phyloP scores from a whole-genome alignment of 2,113 vertebrate genomes.

The Potamarius usumacintae region DNA sequence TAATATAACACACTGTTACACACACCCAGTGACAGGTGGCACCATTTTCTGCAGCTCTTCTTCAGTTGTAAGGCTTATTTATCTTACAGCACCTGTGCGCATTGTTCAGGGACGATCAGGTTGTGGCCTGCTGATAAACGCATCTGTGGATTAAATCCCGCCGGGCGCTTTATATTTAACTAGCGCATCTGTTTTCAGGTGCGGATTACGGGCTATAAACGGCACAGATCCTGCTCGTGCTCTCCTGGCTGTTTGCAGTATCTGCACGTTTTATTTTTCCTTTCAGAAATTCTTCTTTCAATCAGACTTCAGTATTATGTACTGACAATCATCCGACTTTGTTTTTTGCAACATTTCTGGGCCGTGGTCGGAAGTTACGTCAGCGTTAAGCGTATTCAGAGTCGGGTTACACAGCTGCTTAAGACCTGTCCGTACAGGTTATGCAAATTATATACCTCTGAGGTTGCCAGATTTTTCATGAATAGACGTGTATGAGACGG shows the following conservation, averaged over 20 bases:
- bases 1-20: background rate
- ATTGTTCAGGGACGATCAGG: constrained; percentile 10
- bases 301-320: background rate
- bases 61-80: constrained; percentile 2
- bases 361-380: background rate
- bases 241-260: background rate
- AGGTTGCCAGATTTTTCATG: background rate
- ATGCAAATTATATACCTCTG: background rate
- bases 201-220: background rate
- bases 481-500: no score
- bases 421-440: background rate
- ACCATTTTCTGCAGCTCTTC: background rate
- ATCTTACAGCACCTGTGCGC: background rate
- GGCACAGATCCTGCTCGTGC: background rate
- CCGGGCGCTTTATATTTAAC: background rate
- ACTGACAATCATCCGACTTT: background rate
- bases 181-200: background rate
- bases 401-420: background rate
- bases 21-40: background rate
- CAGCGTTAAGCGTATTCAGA: background rate
- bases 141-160: background rate
- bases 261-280: background rate
- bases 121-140: background rate
- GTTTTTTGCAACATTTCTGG: no score
- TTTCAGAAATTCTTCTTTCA: background rate